Evolutionary conservation across 2,113 vertebrate genomes (phyloP).

Genomic region (Phoenicopterus ruber): DNA sequence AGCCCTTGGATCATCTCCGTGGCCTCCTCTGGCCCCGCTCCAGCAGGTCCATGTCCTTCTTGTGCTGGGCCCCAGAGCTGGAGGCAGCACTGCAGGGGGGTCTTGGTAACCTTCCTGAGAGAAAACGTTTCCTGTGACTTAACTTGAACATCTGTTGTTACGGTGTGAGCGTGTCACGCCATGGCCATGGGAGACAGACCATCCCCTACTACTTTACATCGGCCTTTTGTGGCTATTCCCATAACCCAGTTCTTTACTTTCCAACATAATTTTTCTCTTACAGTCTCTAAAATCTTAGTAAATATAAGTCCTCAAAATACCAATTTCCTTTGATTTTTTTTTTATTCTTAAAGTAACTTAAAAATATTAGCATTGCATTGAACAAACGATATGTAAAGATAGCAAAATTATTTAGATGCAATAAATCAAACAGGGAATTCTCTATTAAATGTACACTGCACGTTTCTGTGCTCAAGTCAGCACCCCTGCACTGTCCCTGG

Average conservation of each 20-base stretch:
- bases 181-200: neutral
- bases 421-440: neutral
- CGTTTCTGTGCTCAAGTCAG: neutral
- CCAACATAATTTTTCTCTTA: neutral
- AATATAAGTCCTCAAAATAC: neutral
- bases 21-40: no score
- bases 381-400: neutral
- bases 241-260: neutral
- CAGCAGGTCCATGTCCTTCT: no score
- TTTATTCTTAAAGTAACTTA: neutral
- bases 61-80: no score
- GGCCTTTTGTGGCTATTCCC: neutral
- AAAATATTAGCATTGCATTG: neutral
- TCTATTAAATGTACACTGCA: neutral
- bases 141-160: neutral
- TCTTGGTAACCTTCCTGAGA: no score
- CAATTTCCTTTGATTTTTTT: neutral
- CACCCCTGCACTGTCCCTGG: neutral
- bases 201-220: neutral
- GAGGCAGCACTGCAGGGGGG: no score
- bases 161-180: rapidly evolving
- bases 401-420: neutral
- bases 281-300: neutral
- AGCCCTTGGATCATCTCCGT: no score
- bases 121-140: neutral